Evolutionary conservation across 1,140 invertebrate genomes (phyloP).

Genomic region (Drosophila neocordata): DNA sequence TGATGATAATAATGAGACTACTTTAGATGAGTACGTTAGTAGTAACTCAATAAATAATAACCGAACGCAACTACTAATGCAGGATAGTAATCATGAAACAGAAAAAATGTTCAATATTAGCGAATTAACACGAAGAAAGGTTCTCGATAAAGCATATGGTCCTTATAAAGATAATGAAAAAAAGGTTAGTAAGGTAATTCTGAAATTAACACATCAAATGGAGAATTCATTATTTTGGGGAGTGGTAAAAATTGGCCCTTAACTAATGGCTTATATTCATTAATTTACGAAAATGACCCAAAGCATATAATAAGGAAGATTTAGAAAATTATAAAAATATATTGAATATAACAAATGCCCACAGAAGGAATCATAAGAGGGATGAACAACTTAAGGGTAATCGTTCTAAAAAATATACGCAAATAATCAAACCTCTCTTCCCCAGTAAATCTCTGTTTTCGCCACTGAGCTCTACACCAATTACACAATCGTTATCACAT

Average conservation of each 20-base stretch:
- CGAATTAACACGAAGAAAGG: neutral
- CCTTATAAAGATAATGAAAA: slow-evolving; percentile 1
- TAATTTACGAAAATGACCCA: neutral
- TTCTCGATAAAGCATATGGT: neutral
- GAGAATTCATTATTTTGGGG: neutral
- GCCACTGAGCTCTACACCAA: neutral
- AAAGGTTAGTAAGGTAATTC: neutral
- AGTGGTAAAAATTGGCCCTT: neutral
- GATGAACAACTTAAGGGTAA: neutral
- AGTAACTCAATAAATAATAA: neutral
- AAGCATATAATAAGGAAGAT: slow-evolving; percentile 1
- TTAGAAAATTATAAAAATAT: slow-evolving; percentile 22
- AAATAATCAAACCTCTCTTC: slow-evolving; percentile 1
- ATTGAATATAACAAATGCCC: slow-evolving; percentile 17
- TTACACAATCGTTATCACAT: neutral
- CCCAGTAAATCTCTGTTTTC: neutral
- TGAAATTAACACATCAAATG: neutral
- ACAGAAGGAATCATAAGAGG: slow-evolving; percentile 24
- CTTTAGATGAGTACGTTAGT: slow-evolving; percentile 1
- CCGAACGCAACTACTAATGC: neutral
- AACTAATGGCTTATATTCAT: neutral
- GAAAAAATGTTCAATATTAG: neutral
- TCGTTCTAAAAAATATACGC: neutral
- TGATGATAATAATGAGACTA: neutral
- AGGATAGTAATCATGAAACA: neutral